Evolutionary conservation across 2,797 vertebrate genomes (phyloP).

Genomic region (Mus minutoides): DNA sequence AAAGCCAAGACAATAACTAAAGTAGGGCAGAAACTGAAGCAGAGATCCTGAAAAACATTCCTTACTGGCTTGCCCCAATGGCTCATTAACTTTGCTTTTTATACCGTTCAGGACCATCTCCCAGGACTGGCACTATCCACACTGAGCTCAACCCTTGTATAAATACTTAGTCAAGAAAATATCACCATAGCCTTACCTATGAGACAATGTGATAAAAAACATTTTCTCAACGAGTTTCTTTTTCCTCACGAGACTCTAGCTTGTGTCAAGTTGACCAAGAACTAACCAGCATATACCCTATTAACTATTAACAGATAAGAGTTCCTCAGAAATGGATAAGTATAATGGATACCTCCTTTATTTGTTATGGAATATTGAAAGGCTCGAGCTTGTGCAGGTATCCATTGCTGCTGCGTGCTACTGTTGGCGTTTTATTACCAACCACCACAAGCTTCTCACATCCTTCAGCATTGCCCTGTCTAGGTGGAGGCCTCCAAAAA

Average conservation of each 20-base stretch:
- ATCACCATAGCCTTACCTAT: background rate
- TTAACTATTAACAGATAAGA: too few species aligned
- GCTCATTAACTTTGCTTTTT: background rate
- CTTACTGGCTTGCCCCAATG: background rate
- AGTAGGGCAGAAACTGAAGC: too few species aligned
- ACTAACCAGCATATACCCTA: background rate
- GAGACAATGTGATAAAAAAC: background rate
- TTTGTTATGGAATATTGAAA: background rate
- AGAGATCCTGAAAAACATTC: background rate
- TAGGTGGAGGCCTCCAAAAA: conserved; percentile 78
- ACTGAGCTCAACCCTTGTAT: background rate
- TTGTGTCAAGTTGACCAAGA: background rate
- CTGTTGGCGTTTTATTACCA: background rate
- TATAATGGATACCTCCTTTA: background rate
- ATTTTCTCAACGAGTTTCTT: background rate
- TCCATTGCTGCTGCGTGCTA: background rate
- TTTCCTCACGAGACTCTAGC: background rate
- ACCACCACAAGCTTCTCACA: conserved; percentile 69
- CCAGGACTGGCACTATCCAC: background rate
- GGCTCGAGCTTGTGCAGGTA: too few species aligned
- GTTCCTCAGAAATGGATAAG: too few species aligned
- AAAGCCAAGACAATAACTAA: background rate
- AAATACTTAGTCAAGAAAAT: background rate
- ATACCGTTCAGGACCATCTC: background rate
- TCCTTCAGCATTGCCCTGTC: conserved; percentile 79